These are phyloP conservation scores for Aplysia californica DNA, from an alignment of 1,140 invertebrate species.

Conservation along the genomic window DNA sequence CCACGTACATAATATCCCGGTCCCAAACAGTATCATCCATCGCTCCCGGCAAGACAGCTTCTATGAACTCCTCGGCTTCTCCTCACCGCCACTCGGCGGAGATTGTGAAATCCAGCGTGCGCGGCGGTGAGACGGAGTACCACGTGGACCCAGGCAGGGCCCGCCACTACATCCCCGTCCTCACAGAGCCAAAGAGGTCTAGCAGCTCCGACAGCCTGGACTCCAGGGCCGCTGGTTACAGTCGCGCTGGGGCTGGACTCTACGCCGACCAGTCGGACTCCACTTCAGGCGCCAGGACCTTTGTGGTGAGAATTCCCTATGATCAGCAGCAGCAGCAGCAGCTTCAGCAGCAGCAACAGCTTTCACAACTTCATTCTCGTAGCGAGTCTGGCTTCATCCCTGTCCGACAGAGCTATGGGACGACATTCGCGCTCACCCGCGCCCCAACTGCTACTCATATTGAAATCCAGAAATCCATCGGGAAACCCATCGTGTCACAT, in stretches of 20 bases:
- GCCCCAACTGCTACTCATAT: slow-evolving; percentile 48
- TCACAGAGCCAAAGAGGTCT: slow-evolving; percentile 30
- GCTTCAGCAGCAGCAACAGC: not conserved
- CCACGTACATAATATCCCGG: slow-evolving; percentile 25
- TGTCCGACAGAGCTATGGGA: slow-evolving; percentile 43
- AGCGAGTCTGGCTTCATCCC: not conserved
- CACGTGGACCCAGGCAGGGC: too few species aligned
- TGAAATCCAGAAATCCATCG: slow-evolving; percentile 44
- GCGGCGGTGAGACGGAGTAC: too few species aligned
- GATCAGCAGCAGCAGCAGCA: slow-evolving; percentile 6
- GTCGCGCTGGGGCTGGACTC: not conserved
- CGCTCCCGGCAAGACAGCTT: slow-evolving; percentile 1
- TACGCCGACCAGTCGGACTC: not conserved
- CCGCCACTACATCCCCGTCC: slow-evolving; percentile 51
- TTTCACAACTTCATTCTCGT: not conserved
- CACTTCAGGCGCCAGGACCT: slow-evolving; percentile 15
- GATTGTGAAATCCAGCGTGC: too few species aligned
- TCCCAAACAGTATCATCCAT: slow-evolving; percentile 34
- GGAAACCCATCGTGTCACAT: slow-evolving; percentile 46
- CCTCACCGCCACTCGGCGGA: too few species aligned
- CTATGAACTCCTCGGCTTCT: not conserved
- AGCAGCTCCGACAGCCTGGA: slow-evolving; percentile 53
- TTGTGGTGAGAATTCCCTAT: slow-evolving; percentile 40
- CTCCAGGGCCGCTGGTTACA: slow-evolving; percentile 22
- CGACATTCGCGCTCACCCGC: slow-evolving; percentile 53